Base-by-base conservation (phyloP, 2,797 vertebrate species). In the Enteromius argenteus region DNA sequence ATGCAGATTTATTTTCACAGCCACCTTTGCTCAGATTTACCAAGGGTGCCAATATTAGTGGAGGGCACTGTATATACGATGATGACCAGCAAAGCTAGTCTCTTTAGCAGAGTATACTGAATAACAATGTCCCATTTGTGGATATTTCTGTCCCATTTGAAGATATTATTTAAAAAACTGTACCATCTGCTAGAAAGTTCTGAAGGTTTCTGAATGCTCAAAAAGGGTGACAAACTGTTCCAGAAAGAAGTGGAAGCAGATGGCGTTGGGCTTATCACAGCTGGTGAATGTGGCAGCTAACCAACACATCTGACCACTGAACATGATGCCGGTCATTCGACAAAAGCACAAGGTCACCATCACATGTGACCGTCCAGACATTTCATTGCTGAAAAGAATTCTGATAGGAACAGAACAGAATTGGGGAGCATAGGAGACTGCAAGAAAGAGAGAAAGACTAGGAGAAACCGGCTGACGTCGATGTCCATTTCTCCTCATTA, bases 401-500 rank as follows among this genome's bases (percentile, higher is more conserved):
- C 4, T 64, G 27, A 37, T 51, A 23, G 11, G 56, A 15, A 32
- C 58, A 27, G 71, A 83, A 53, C 46, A 51, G 72, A 51, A 53
- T 39, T 17, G 23, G 13, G 39, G 42, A 66, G 39, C 1, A 13
- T 1, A 58, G 35, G 23, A 79, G 39, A 67, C 27, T n/a, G 60
- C 42, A 66, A 49, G 42, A 66, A 49, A 73, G 39, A 72, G 37
- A 11, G 19, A 60, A 81, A 37, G 30, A 51, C 44, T 35, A 64
- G 69, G 56, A 72, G 39, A 81, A 74, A 51, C 58, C 0, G 37
- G 10, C 35, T 83, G 72, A 74, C 2, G 44, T 82, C 44, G 14
- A 76, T 30, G 72, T 39, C 21, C 58, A 82, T 82, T 51, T 82
- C 80, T 82, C 21, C 60, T 81, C 80, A 74, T 81, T 73, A 76